Evolutionary conservation across 2,888 invertebrate species (phyloP).

Genomic region (Drosophila bunnanda): DNA sequence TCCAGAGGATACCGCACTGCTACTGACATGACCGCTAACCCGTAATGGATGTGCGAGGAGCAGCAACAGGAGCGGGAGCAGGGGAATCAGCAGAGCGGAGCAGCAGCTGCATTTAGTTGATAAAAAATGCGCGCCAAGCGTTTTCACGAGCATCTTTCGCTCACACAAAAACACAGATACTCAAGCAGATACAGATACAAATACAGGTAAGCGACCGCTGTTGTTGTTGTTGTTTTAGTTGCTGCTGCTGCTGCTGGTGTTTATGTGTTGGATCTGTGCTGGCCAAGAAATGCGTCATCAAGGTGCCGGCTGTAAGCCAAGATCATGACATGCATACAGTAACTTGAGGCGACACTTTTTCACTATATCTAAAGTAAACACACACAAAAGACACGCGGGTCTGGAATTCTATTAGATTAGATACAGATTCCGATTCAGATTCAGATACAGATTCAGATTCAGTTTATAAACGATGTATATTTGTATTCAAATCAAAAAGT

Average conservation of each 20-base stretch:
- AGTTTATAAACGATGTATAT: slow-evolving; percentile 24
- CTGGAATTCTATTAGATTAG: not conserved
- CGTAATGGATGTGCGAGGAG: slow-evolving; percentile 3
- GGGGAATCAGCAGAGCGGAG: slow-evolving; percentile 37
- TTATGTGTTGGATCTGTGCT: slow-evolving; percentile 37
- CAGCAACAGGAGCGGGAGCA: slow-evolving; percentile 28
- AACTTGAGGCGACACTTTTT: slow-evolving; percentile 38
- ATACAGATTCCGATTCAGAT: no score
- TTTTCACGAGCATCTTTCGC: slow-evolving; percentile 57
- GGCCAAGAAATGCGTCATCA: slow-evolving; percentile 71
- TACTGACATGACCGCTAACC: slow-evolving; percentile 48
- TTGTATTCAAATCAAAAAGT: slow-evolving; percentile 17
- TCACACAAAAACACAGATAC: slow-evolving; percentile 22
- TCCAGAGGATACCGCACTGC: slow-evolving; percentile 10
- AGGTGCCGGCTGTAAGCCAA: slow-evolving; percentile 71
- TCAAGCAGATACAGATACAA: slow-evolving; percentile 32
- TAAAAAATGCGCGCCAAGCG: slow-evolving; percentile 70
- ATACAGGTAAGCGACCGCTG: slow-evolving; percentile 12
- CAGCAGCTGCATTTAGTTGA: slow-evolving; percentile 59
- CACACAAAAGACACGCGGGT: slow-evolving; percentile 2
- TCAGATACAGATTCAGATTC: slow-evolving; percentile 11
- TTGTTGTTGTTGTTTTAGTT: slow-evolving; percentile 3
- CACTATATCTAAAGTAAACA: slow-evolving; percentile 14
- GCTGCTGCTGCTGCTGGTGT: slow-evolving; percentile 15
- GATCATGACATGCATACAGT: slow-evolving; percentile 68